Evolutionary conservation across 2,113 vertebrate genomes (phyloP), one percentile per base, ranked within the genome.

Genomic region (Spea bombifrons): DNA sequence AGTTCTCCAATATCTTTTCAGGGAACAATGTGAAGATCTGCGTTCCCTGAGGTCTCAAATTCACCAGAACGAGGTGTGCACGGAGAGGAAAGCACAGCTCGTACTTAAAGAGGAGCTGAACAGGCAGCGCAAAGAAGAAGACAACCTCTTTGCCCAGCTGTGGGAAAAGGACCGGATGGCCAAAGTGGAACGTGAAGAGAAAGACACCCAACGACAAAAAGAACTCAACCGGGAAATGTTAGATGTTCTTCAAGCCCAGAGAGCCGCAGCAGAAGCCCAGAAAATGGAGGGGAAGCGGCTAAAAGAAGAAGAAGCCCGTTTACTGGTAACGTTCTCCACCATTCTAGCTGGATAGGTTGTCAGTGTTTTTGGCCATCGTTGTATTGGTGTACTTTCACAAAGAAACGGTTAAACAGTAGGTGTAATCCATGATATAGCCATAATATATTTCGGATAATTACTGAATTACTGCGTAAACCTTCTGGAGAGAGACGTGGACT

Each of bases 111-210:
- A 90, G 82, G 86, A 91, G 45, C 16, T 84, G 76, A 87, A 48
- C 48, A 84, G 74, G 71, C 86, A 77, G 49, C 82, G 83, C 59
- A 57, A 82, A 83, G 49, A 88, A 73, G 94, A 95, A 81, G 93
- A 98, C 13, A 13, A 71, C 73, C 71, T 91, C 81, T 87, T 94
- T 15, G 84, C 83, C 0, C 86, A 89, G 69, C 90, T 99, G 45
- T 96, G 94, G 92, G 89, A 94, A 67, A 88, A 88, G 9, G 95
- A 97, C 1, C 81, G 86, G 0, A 15, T 84, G 73, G 94, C 93
- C 4, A 96, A 95, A 85, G 92, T 92, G n/a, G 83, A 87, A 43
- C 84, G 84, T 0, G 90, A 86, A 12, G 79, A 3, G 0, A 15
- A 66, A 44, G 82, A 87, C 3, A 64, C 10, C 0, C 85, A 80